Percentiles rank a stretch among this genome's conserved stretches.
These are phyloP conservation scores for Anadara kagoshimensis DNA, from an alignment of 1,140 invertebrate genomes.

Conservation along the genomic window DNA sequence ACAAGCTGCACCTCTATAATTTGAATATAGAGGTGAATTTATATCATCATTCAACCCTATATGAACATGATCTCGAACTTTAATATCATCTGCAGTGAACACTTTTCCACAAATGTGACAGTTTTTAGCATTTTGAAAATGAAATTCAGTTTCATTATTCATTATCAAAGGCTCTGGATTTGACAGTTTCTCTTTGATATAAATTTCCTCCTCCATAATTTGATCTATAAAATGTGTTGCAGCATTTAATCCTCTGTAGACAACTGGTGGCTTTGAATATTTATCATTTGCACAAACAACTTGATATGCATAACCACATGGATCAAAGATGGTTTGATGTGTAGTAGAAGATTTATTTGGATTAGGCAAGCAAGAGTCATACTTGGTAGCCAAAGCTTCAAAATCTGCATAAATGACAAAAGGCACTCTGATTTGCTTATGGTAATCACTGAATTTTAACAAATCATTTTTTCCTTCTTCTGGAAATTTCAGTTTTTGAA, in stretches of 20 bases:
- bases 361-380: constrained; percentile 6
- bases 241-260: constrained; percentile 21
- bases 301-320: constrained; percentile 20
- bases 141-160: not conserved
- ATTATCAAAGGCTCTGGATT: constrained; percentile 5
- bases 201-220: constrained; percentile 13
- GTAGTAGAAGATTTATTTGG: not conserved
- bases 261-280: constrained; percentile 21
- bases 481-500: constrained; percentile 5
- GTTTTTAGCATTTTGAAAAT: not conserved
- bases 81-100: constrained; percentile 15
- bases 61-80: constrained; percentile 32
- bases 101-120: constrained; percentile 4
- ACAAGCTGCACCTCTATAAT: constrained; percentile 32
- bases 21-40: constrained; percentile 31
- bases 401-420: constrained; percentile 38
- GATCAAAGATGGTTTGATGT: constrained; percentile 7
- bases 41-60: constrained; percentile 10
- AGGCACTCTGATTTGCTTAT: constrained; percentile 20
- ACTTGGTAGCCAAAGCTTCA: constrained; percentile 16
- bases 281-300: constrained; percentile 7
- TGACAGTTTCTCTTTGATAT: constrained; percentile 19
- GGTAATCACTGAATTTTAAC: constrained; percentile 24
- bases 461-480: constrained; percentile 23
- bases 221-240: constrained; percentile 13